Evolutionary conservation across 2,113 vertebrate genomes (phyloP), one percentile per base, ranked within the genome.

Genomic region (Prochilodus magdalenae): DNA sequence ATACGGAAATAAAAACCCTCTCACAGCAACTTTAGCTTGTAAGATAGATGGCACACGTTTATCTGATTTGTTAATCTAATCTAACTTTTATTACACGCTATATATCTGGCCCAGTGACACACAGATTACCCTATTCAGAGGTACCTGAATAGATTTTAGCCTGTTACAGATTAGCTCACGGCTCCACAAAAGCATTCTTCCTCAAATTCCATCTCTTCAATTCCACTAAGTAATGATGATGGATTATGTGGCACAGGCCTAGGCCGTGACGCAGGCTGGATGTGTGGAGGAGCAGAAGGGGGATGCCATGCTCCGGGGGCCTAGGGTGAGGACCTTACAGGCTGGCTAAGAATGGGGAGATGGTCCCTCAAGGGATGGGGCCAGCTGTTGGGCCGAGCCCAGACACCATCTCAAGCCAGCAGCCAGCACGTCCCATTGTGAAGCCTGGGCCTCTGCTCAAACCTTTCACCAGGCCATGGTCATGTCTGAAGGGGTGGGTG

Each of bases 381-480:
- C 78, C 87, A 85, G 88, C 88, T 87, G 85, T 84, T 86, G 77
- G 80, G 65, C 84, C 55, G 67, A 70, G 74, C 59, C 66, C 75
- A 65, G 76, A 87, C 82, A 79, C 55, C 53, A 44, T 69, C 69
- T 69, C 75, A 53, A 70, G 72, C 65, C 77, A 59, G 77, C 36
- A 26, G 72, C 65, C 77, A 59, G 77, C 36, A 26, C 6, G 51
- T 26, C 81, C 49, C 26, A 79, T 85, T 85, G 84, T 85, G 57
- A 69, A 67, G 69, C n/a, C 20, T 36, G 33, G 51, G 74, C 73
- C 69, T 78, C 78, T 69, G 60, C 67, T 73, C 67, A 77, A 79
- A 82, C 80, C 80, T 82, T 83, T 87, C 76, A 84, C 47, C 55
- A 85, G 80, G 77, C 83, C 83, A 87, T 62, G 76, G 80, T 87